These are phyloP conservation scores for Noctua pronuba DNA, from an alignment of 2,888 invertebrate species.

Conservation along the genomic window DNA sequence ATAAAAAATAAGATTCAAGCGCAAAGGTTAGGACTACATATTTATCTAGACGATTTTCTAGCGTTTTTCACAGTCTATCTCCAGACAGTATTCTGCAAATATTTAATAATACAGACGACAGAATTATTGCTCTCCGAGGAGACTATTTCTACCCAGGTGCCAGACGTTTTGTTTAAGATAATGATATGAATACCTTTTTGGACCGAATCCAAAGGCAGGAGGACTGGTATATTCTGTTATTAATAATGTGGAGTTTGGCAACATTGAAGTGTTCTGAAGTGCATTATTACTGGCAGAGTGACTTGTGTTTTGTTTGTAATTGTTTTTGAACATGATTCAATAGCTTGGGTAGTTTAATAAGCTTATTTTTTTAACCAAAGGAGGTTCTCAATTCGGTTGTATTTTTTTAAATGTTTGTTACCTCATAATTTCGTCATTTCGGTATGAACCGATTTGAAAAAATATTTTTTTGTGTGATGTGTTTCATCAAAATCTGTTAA, in stretches of 20 bases:
- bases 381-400: no score
- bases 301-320: background rate
- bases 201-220: background rate
- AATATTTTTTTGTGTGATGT: no score
- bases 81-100: slow-evolving; percentile 4
- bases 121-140: slow-evolving; percentile 8
- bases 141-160: background rate
- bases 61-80: background rate
- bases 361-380: background rate
- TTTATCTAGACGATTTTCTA: background rate
- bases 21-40: background rate
- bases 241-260: background rate
- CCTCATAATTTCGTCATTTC: no score
- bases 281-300: slow-evolving; percentile 3
- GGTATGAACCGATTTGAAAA: no score
- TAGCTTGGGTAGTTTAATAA: background rate
- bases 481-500: no score
- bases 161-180: slow-evolving; percentile 6
- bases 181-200: slow-evolving; percentile 13
- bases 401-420: no score
- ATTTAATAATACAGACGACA: slow-evolving; percentile 13
- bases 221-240: background rate
- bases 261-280: slow-evolving; percentile 19
- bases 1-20: background rate
- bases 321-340: background rate